Percentiles rank a stretch among this genome's conserved stretches.
Evolutionary conservation across 2,797 vertebrate genomes (phyloP).

Genomic region (Ctenosaura bakeri): DNA sequence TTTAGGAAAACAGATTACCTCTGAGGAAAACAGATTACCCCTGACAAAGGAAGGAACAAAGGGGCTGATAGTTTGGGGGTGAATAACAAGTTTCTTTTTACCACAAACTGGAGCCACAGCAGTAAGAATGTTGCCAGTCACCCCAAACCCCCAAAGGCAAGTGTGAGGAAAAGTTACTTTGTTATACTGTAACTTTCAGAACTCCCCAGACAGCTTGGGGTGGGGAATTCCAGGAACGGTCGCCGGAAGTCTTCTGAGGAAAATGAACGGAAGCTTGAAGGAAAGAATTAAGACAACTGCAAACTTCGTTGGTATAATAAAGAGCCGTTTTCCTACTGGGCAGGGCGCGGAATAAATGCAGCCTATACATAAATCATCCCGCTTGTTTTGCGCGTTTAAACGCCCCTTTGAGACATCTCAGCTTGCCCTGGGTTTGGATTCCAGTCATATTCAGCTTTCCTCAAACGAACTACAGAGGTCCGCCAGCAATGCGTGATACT

Average conservation of each 20-base stretch:
- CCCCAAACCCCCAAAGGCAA: too few relatives aligned
- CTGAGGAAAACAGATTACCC: too few relatives aligned
- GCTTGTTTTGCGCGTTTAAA: background rate
- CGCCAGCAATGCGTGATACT: background rate
- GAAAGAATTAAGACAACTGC: background rate
- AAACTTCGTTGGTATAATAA: background rate
- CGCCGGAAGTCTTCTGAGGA: background rate
- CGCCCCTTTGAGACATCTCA: background rate
- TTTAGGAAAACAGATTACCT: too few relatives aligned
- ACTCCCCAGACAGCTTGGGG: too few relatives aligned
- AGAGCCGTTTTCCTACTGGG: background rate
- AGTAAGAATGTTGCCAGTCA: too few relatives aligned
- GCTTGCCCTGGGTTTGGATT: too few relatives aligned
- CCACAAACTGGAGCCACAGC: too few relatives aligned
- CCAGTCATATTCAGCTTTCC: too few relatives aligned
- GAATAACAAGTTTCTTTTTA: too few relatives aligned
- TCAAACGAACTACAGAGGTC: background rate
- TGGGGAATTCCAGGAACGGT: too few relatives aligned
- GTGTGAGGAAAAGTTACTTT: background rate
- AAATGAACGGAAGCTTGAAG: background rate
- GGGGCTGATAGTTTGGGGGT: too few relatives aligned
- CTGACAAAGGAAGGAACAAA: too few relatives aligned
- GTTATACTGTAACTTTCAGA: background rate
- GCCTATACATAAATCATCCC: background rate
- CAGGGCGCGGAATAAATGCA: background rate